These are phyloP conservation scores for Dasypolia templi DNA, from an alignment of 2,888 invertebrate genomes.

Conservation along the genomic window DNA sequence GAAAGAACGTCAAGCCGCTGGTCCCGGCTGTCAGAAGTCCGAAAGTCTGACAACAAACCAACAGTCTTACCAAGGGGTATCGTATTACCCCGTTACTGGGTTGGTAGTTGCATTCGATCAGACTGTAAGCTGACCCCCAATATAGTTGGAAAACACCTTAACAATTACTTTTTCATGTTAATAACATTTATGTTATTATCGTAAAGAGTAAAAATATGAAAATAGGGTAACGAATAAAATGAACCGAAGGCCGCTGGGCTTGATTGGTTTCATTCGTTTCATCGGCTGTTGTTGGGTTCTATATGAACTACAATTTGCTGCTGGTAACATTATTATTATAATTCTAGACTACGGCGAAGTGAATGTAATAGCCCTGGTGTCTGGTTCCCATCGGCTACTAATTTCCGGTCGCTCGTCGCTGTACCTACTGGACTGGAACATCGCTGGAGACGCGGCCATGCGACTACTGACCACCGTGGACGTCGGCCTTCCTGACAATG, in stretches of 20 bases:
- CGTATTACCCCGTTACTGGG: no score
- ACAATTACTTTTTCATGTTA: no score
- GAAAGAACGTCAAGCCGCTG: no score
- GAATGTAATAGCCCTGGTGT: constrained; percentile 85
- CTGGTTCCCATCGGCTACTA: constrained; percentile 80
- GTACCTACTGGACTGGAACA: constrained; percentile 86
- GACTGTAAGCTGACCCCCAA: no score
- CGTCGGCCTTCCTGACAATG: constrained; percentile 80
- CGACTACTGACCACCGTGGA: constrained; percentile 79
- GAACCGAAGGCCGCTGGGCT: not conserved
- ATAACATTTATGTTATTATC: no score
- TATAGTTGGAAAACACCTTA: no score
- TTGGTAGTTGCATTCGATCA: no score
- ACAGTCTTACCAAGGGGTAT: no score
- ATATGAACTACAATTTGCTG: not conserved
- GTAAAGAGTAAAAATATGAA: no score
- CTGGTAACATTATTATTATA: not conserved
- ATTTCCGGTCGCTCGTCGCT: constrained; percentile 85
- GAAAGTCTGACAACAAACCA: no score
- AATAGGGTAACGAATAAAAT: not conserved
- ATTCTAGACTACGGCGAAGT: constrained; percentile 87
- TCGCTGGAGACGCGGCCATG: constrained; percentile 79
- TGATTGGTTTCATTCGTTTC: not conserved
- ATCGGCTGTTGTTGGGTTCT: not conserved
- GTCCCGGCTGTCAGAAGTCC: no score